Evolutionary conservation across 2,888 invertebrate genomes (phyloP).

Genomic region (Pollenia labialis): DNA sequence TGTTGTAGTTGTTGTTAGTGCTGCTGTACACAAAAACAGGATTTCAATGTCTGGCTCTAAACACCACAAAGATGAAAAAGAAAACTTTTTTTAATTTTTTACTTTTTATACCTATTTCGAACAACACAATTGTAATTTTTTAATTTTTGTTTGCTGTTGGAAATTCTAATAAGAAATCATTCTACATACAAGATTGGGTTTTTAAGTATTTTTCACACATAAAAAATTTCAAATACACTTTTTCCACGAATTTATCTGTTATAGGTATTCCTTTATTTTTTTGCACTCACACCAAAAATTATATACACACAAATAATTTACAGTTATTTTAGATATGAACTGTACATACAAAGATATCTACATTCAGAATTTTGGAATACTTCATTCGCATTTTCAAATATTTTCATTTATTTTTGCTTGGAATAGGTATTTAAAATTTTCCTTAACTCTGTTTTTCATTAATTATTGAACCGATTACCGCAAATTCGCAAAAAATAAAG

Average conservation of each 20-base stretch:
- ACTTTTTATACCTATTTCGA: slow-evolving; percentile 34
- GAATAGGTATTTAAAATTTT: slow-evolving; percentile 3
- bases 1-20: slow-evolving; percentile 36
- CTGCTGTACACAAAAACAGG: slow-evolving; percentile 70
- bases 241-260: slow-evolving; percentile 18
- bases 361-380: background rate
- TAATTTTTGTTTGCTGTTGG: background rate
- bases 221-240: background rate
- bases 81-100: slow-evolving; percentile 26
- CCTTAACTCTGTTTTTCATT: slow-evolving; percentile 25
- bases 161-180: slow-evolving; percentile 43
- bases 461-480: slow-evolving; percentile 59
- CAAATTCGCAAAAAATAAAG: slow-evolving; percentile 54
- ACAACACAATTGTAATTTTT: slow-evolving; percentile 20
- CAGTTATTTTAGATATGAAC: slow-evolving; percentile 55
- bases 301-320: slow-evolving; percentile 57
- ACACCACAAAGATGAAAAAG: background rate
- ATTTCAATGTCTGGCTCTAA: slow-evolving; percentile 69
- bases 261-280: slow-evolving; percentile 41
- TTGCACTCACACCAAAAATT: slow-evolving; percentile 22
- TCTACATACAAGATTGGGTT: background rate
- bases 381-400: slow-evolving; percentile 1
- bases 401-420: background rate
- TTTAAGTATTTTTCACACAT: background rate
- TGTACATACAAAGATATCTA: slow-evolving; percentile 22